Conservation (phyloP, 1,140 invertebrate species). For the Trichonephila clavata region DNA sequence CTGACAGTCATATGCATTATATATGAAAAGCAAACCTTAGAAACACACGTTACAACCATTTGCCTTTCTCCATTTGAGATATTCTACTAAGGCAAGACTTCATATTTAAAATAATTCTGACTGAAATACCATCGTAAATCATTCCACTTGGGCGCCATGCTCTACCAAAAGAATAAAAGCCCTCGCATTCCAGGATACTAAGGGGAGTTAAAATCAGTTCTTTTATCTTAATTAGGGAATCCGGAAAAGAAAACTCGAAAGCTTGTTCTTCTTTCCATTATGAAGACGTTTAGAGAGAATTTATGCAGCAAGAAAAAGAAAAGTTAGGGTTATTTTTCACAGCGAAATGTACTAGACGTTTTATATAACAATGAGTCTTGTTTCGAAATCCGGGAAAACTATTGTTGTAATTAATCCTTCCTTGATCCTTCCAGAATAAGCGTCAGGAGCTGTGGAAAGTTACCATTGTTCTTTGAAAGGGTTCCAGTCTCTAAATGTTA, state of each 20-base stretch:
- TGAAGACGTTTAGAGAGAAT: slow-evolving; percentile 25
- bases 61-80: background rate
- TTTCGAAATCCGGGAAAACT: background rate
- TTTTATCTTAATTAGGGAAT: slow-evolving; percentile 59
- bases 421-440: slow-evolving; percentile 12
- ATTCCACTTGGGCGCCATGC: background rate
- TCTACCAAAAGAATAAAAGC: background rate
- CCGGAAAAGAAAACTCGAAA: background rate
- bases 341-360: background rate
- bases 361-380: slow-evolving; percentile 40
- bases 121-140: slow-evolving; percentile 41
- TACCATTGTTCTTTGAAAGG: slow-evolving; percentile 44
- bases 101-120: slow-evolving; percentile 37
- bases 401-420: slow-evolving; percentile 62
- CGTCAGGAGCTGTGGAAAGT: background rate
- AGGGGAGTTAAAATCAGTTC: slow-evolving; percentile 38
- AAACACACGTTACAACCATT: background rate
- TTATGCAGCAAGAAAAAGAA: slow-evolving; percentile 13
- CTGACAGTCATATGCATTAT: background rate
- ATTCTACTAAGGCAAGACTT: background rate
- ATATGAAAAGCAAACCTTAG: background rate
- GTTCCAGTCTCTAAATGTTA: slow-evolving; percentile 19
- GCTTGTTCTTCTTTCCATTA: slow-evolving; percentile 15
- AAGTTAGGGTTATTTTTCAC: slow-evolving; percentile 25
- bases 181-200: background rate